Percentiles rank a stretch among this genome's conserved stretches.
Evolutionary conservation across 2,888 invertebrate species (phyloP).

Genomic region (Acrobasis suavella): DNA sequence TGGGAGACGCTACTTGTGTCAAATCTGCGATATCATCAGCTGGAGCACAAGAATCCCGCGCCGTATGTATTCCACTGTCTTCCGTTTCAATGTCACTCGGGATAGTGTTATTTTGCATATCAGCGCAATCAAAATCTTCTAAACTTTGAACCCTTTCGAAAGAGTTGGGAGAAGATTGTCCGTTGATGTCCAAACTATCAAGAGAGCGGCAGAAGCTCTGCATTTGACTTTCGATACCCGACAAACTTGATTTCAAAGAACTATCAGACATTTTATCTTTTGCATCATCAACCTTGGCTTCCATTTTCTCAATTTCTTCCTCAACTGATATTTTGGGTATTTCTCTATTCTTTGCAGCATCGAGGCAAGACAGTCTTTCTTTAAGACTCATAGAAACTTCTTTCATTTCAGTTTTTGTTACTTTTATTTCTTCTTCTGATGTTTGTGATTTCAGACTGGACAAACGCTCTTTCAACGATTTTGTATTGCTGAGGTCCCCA

Average conservation of each 20-base stretch:
- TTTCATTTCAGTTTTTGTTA: conserved; percentile 68
- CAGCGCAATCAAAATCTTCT: conserved; percentile 84
- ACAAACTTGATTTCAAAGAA: conserved; percentile 64
- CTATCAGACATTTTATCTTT: conserved; percentile 57
- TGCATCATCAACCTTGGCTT: conserved; percentile 46
- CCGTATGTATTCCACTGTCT: conserved; percentile 90
- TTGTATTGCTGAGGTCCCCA: conserved; percentile 67
- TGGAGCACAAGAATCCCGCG: conserved; percentile 89
- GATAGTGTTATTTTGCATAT: conserved; percentile 81
- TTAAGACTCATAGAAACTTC: conserved; percentile 79
- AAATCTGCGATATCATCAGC: conserved; percentile 87
- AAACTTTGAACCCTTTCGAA: conserved; percentile 85
- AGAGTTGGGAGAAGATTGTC: conserved; percentile 75
- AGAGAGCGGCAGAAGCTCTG: conserved; percentile 84
- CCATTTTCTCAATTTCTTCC: conserved; percentile 61
- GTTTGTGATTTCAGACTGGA: conserved; percentile 73
- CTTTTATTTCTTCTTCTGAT: conserved; percentile 68
- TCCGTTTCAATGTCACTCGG: conserved; percentile 87
- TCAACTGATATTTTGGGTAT: conserved; percentile 71
- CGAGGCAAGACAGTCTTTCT: conserved; percentile 77
- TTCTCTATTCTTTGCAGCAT: conserved; percentile 77
- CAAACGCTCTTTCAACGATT: conserved; percentile 75
- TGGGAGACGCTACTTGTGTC: conserved; percentile 73
- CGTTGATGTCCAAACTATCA: conserved; percentile 85
- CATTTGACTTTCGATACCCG: conserved; percentile 81